A percentile compares a stretch with the other conserved stretches of the same genome.
Conservation (phyloP, 2,888 invertebrate species). For the Chrysomela aeneicollis region DNA sequence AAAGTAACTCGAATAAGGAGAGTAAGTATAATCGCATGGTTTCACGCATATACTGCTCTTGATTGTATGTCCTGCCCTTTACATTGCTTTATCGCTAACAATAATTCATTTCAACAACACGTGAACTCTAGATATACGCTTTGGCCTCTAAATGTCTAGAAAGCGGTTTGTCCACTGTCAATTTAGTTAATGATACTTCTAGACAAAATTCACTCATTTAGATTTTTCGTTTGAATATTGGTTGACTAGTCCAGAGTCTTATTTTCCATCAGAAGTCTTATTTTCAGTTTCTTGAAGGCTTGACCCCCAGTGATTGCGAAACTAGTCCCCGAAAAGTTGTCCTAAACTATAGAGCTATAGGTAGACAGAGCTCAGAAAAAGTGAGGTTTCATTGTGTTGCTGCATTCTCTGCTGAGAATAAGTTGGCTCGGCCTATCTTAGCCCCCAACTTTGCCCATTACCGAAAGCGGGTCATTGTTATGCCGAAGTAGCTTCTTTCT, state of each 20-base stretch:
- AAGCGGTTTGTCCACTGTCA: no score
- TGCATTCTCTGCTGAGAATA: slow-evolving; percentile 60
- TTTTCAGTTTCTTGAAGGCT: no score
- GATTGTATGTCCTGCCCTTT: not conserved
- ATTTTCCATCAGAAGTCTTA: no score
- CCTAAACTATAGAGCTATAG: slow-evolving; percentile 30
- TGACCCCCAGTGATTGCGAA: not conserved
- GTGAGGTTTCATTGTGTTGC: slow-evolving; percentile 56
- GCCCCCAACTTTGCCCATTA: slow-evolving; percentile 59
- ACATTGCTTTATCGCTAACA: not conserved
- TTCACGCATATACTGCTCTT: slow-evolving; percentile 15
- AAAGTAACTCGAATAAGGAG: slow-evolving; percentile 78
- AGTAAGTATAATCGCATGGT: slow-evolving; percentile 64
- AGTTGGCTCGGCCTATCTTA: slow-evolving; percentile 57
- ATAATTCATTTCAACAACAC: no score
- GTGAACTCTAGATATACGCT: no score
- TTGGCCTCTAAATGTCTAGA: no score
- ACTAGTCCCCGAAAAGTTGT: slow-evolving; percentile 40
- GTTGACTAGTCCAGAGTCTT: no score
- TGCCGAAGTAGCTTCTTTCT: slow-evolving; percentile 57
- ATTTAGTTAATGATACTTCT: no score
- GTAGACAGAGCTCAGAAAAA: slow-evolving; percentile 55
- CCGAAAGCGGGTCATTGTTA: slow-evolving; percentile 57
- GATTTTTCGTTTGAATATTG: no score
- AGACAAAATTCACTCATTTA: no score